These are phyloP conservation scores for Chrysina gloriosa DNA, from an alignment of 2,888 invertebrate genomes.

Conservation along the genomic window DNA sequence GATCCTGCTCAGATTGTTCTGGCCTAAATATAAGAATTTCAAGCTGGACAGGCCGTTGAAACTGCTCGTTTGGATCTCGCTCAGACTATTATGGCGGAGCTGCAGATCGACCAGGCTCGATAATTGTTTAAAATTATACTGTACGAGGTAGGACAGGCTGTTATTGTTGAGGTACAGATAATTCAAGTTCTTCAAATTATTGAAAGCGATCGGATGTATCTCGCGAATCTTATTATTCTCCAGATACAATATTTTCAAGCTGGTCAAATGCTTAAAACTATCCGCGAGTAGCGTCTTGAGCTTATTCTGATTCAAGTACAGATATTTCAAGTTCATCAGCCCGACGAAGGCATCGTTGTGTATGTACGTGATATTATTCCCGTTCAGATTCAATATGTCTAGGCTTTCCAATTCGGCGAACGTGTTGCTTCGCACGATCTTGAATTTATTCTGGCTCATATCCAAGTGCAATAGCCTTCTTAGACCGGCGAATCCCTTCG, in stretches of 20 bases:
- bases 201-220: constrained; percentile 62
- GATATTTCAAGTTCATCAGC: constrained; percentile 59
- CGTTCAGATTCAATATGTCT: constrained; percentile 60
- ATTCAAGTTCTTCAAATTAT: constrained; percentile 58
- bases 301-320: constrained; percentile 63
- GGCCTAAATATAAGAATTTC: constrained; percentile 60
- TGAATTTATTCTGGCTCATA: constrained; percentile 57
- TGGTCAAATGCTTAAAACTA: constrained; percentile 59
- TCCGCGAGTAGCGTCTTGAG: constrained; percentile 59
- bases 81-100: constrained; percentile 60
- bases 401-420: constrained; percentile 62
- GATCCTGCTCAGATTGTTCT: constrained; percentile 61
- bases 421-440: constrained; percentile 57
- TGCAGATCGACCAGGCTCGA: constrained; percentile 60
- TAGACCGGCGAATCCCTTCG: constrained; percentile 60
- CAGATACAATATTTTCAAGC: constrained; percentile 61
- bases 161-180: constrained; percentile 63
- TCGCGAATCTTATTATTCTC: constrained; percentile 62
- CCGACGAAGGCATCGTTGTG: constrained; percentile 62
- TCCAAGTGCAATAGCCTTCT: constrained; percentile 59
- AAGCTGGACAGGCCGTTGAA: constrained; percentile 62
- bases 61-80: constrained; percentile 60
- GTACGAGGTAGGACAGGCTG: constrained; percentile 58
- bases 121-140: constrained; percentile 61
- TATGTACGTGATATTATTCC: constrained; percentile 60